Conservation (phyloP, 2,888 invertebrate genomes). For the Eumacrocentrus americanus region DNA sequence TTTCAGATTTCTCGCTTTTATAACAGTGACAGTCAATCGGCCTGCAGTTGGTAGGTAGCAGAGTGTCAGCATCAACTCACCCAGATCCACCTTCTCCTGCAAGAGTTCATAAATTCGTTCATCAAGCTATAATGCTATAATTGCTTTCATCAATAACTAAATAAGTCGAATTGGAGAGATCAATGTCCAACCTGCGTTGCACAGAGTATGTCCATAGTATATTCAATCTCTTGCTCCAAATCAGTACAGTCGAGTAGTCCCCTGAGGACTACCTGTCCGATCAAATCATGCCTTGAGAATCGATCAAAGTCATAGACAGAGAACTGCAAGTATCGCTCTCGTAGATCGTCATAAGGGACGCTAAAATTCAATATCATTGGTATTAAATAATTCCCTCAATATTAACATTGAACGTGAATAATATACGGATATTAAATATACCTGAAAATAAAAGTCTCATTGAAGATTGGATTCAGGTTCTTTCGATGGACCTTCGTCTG, state of each 20-base stretch:
- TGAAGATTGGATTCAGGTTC: conserved; percentile 81
- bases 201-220: conserved; percentile 83
- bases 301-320: conserved; percentile 89
- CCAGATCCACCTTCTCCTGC: conserved; percentile 85
- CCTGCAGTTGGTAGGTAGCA: conserved; percentile 92
- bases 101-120: too few species aligned
- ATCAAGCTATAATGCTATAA: too few species aligned
- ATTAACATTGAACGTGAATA: conserved; percentile 12
- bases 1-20: conserved; percentile 89
- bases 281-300: conserved; percentile 85
- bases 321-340: conserved; percentile 80
- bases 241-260: conserved; percentile 80
- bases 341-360: conserved; percentile 77
- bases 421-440: conserved; percentile 44
- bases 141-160: too few species aligned
- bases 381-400: background rate
- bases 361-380: too few species aligned
- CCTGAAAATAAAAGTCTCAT: conserved; percentile 86
- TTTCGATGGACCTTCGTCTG: conserved; percentile 85
- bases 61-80: conserved; percentile 89
- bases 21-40: conserved; percentile 85
- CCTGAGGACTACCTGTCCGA: conserved; percentile 82
- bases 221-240: conserved; percentile 80
- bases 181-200: conserved; percentile 82
- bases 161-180: too few species aligned